These are phyloP conservation scores for Gracilinanus agilis DNA, from an alignment of 2,113 vertebrate genomes.

Conservation along the genomic window DNA sequence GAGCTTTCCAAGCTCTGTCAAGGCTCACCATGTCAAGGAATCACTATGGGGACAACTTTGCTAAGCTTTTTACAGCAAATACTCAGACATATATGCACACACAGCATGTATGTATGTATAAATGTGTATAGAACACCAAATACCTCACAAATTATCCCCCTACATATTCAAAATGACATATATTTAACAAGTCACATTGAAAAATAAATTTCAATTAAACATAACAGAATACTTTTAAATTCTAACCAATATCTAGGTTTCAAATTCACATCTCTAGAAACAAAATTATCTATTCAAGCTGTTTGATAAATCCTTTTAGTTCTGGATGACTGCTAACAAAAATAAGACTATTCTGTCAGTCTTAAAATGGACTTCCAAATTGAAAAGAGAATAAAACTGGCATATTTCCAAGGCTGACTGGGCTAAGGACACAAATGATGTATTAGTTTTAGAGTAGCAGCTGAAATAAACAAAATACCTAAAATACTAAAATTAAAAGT, in stretches of 20 bases:
- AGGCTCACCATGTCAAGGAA: not conserved
- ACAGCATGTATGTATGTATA: not conserved
- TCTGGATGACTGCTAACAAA: slow-evolving; percentile 58
- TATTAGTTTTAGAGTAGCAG: slow-evolving; percentile 55
- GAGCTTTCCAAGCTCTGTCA: slow-evolving; percentile 24
- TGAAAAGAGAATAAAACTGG: slow-evolving; percentile 40
- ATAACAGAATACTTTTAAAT: slow-evolving; percentile 43
- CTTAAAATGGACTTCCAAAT: slow-evolving; percentile 57
- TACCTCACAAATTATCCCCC: not conserved
- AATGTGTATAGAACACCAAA: not conserved
- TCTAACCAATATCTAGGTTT: slow-evolving; percentile 44
- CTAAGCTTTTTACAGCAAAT: slow-evolving; percentile 16
- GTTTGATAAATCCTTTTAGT: slow-evolving; percentile 62
- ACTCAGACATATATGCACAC: not conserved
- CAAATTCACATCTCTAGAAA: slow-evolving; percentile 54
- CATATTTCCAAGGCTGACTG: slow-evolving; percentile 36
- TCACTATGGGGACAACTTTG: slow-evolving; percentile 27
- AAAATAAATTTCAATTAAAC: slow-evolving; percentile 55
- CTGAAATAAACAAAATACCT: slow-evolving; percentile 53
- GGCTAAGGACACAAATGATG: slow-evolving; percentile 43
- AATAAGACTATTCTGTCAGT: slow-evolving; percentile 51
- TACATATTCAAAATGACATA: not conserved
- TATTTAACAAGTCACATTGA: slow-evolving; percentile 38
- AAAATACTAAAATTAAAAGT: slow-evolving; percentile 59
- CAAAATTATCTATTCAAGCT: slow-evolving; percentile 59